Conservation (phyloP, 2,113 vertebrate species). For the Colaptes auratus region DNA sequence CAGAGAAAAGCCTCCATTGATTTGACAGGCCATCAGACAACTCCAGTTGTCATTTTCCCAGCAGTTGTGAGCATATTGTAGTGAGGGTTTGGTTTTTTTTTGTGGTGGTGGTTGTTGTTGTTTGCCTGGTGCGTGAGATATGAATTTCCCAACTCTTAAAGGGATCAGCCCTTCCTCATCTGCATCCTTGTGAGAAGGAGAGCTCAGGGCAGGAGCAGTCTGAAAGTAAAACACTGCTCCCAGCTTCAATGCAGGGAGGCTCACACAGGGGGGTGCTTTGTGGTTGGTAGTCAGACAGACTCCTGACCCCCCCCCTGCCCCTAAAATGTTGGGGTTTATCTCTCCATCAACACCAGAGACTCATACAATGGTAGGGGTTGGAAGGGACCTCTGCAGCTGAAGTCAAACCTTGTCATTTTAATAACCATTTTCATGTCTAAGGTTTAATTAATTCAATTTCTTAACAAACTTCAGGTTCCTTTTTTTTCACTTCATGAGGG, state of each 20-base stretch:
- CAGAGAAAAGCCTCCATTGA: slow-evolving; percentile 74
- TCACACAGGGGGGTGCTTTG: not conserved
- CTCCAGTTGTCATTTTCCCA: slow-evolving; percentile 72
- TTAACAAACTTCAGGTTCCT: too few relatives aligned
- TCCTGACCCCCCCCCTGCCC: too few relatives aligned
- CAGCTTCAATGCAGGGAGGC: not conserved
- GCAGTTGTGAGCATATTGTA: slow-evolving; percentile 67
- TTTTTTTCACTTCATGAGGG: too few relatives aligned
- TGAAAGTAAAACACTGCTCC: not conserved
- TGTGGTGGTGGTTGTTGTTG: too few relatives aligned
- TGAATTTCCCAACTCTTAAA: slow-evolving; percentile 56
- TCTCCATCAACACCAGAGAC: too few relatives aligned
- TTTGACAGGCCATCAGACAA: slow-evolving; percentile 62
- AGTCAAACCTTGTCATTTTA: too few relatives aligned
- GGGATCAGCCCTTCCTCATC: slow-evolving; percentile 38
- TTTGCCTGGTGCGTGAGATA: slow-evolving; percentile 60
- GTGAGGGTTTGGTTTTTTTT: too few relatives aligned
- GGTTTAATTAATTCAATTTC: too few relatives aligned
- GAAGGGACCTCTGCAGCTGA: too few relatives aligned
- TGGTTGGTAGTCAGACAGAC: not conserved
- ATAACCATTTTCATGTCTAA: too few relatives aligned
- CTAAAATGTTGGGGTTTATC: too few relatives aligned
- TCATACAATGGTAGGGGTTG: too few relatives aligned
- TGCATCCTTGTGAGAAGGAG: not conserved
- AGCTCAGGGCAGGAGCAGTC: not conserved